Evolutionary conservation across 2,113 vertebrate genomes (phyloP).

Genomic region (Zootoca vivipara): DNA sequence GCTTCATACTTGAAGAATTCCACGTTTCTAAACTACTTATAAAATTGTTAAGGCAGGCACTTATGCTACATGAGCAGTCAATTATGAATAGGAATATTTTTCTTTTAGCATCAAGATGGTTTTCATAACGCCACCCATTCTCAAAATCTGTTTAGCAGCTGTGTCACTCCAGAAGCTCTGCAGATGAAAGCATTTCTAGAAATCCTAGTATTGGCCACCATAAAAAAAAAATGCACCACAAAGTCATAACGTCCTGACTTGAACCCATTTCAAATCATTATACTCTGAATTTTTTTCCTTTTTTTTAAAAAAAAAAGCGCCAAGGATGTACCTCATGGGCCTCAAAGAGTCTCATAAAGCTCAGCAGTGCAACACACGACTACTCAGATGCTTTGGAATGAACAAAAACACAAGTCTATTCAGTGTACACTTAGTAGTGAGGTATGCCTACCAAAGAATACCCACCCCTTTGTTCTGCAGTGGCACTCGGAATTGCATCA

Average conservation of each 20-base stretch:
- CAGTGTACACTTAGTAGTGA: neutral
- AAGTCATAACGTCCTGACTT: neutral
- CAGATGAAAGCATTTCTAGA: neutral
- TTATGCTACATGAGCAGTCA: slow-evolving; percentile 7
- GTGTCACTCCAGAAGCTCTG: neutral
- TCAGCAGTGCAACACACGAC: neutral
- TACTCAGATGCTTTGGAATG: neutral
- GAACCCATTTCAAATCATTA: neutral
- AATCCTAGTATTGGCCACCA: neutral
- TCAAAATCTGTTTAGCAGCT: neutral
- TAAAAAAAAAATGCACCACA: neutral
- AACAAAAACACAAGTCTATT: neutral
- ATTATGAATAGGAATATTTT: neutral
- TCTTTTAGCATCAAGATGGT: neutral
- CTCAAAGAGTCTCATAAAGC: neutral
- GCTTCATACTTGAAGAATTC: neutral
- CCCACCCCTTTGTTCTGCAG: neutral
- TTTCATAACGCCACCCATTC: neutral
- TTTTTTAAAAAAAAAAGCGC: neutral
- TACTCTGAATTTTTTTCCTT: neutral
- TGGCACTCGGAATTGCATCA: slow-evolving; percentile 15
- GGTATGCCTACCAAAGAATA: neutral
- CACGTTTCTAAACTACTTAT: slow-evolving; percentile 18
- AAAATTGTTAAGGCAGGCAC: slow-evolving; percentile 23
- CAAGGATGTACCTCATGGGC: neutral